phyloP scores from a whole-genome alignment of 2,888 invertebrate genomes.

The Sphecodes monilicornis region DNA sequence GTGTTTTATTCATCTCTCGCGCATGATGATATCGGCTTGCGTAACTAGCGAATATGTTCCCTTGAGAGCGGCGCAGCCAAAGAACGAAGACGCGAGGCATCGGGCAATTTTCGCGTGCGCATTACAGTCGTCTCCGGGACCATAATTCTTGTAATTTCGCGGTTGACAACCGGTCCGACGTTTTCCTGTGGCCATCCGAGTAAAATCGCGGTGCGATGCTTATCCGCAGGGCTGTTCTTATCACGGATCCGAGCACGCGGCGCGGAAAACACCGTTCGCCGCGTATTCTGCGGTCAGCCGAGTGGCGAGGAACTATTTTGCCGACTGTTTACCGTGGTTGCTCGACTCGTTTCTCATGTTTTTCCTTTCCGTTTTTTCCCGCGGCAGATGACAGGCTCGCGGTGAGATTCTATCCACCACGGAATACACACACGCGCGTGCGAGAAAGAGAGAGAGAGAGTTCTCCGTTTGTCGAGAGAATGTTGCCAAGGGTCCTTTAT shows the following conservation, averaged over 20 bases:
- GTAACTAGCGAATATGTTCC: background rate
- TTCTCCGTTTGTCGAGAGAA: constrained; percentile 26
- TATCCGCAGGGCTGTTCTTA: constrained; percentile 14
- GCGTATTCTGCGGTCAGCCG: constrained; percentile 54
- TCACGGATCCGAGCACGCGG: constrained; percentile 15
- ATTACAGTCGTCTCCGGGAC: background rate
- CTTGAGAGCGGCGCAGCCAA: background rate
- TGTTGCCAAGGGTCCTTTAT: constrained; percentile 30
- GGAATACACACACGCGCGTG: constrained; percentile 32
- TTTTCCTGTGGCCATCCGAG: background rate
- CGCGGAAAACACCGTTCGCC: constrained; percentile 32
- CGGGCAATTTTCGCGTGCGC: background rate
- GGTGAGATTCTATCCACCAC: constrained; percentile 59
- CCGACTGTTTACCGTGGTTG: constrained; percentile 60
- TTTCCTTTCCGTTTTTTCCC: constrained; percentile 48
- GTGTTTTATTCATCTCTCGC: too few species aligned
- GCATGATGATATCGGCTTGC: background rate
- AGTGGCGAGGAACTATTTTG: constrained; percentile 52
- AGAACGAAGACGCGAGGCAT: background rate
- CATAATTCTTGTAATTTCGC: background rate
- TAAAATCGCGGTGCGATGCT: constrained; percentile 20
- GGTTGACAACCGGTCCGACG: constrained; percentile 12
- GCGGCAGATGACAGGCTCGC: constrained; percentile 40
- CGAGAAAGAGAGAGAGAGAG: background rate
- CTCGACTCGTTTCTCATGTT: constrained; percentile 53